Conservation (phyloP, 1,140 invertebrate species). For the Macrobrachium rosenbergii region DNA sequence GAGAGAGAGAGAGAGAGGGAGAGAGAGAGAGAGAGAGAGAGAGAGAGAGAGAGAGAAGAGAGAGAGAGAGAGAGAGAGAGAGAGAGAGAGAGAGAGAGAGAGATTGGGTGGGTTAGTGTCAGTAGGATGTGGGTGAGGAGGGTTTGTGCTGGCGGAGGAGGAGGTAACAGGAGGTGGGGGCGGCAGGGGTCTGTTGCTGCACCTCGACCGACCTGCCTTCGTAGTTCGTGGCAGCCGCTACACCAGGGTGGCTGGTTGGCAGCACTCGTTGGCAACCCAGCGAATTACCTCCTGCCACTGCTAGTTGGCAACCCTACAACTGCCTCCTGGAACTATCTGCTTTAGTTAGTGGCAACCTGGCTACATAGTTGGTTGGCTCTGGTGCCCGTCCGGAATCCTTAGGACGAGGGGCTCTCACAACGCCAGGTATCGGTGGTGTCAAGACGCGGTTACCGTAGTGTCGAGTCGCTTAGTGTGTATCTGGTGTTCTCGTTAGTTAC, state of each 20-base stretch:
- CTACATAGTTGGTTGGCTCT: slow-evolving; percentile 22
- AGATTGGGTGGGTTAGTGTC: too few species aligned
- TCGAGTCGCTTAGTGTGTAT: background rate
- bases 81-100: too few species aligned
- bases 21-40: too few species aligned
- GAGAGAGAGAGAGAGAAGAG: too few species aligned
- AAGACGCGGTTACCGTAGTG: background rate
- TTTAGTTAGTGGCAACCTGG: slow-evolving; percentile 60
- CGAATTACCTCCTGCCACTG: slow-evolving; percentile 28
- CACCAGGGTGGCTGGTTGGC: background rate
- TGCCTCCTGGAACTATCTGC: slow-evolving; percentile 54
- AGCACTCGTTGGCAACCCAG: slow-evolving; percentile 40
- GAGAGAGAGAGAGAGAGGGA: too few species aligned
- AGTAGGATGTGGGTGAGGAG: too few species aligned
- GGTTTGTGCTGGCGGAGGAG: too few species aligned
- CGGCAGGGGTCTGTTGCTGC: background rate
- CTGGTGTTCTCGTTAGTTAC: too few species aligned
- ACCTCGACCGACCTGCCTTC: background rate
- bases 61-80: too few species aligned
- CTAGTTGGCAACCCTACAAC: slow-evolving; percentile 50
- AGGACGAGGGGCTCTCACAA: slow-evolving; percentile 1
- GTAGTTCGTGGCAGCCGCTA: slow-evolving; percentile 17
- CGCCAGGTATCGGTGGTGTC: slow-evolving; percentile 31
- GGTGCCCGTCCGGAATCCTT: slow-evolving; percentile 25
- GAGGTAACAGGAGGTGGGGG: too few species aligned